phyloP scores from a whole-genome alignment of 2,797 vertebrate genomes.

The Sebastes vulpes region DNA sequence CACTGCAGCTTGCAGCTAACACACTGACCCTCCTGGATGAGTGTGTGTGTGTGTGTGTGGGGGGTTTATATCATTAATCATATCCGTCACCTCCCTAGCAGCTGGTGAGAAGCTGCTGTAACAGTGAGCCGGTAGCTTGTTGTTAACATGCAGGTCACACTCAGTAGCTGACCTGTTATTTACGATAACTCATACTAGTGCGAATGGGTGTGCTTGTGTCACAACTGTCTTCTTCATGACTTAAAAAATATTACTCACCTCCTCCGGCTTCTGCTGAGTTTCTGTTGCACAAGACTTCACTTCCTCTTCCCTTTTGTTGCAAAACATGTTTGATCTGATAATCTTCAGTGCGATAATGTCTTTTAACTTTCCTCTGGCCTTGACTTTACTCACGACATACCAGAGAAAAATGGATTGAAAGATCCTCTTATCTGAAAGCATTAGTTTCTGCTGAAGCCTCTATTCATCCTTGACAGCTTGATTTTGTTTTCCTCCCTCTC shows the following conservation, averaged over 20 bases:
- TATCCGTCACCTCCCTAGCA: not conserved
- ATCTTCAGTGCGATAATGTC: not conserved
- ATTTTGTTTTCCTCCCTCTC: not conserved
- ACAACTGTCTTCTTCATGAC: not conserved
- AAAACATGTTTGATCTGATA: slow-evolving; percentile 1
- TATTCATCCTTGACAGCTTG: slow-evolving; percentile 27
- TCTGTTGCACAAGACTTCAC: slow-evolving; percentile 1
- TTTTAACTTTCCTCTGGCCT: not conserved
- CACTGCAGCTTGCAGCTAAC: not conserved
- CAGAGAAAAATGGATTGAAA: not conserved
- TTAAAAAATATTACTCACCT: not conserved
- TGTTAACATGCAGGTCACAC: slow-evolving; percentile 5
- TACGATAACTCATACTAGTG: not conserved
- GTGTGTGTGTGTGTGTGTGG: not conserved
- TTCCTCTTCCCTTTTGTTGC: not conserved
- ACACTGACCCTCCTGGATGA: not conserved
- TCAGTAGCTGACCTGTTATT: not conserved
- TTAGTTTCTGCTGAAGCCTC: slow-evolving; percentile 15
- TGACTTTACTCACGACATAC: not conserved
- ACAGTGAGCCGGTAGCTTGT: not conserved
- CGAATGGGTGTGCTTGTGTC: not conserved
- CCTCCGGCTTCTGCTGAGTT: not conserved
- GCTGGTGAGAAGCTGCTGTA: not conserved
- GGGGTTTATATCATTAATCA: not conserved
- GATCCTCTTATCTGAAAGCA: slow-evolving; percentile 22